Evolutionary conservation across 2,797 vertebrate genomes (phyloP).

Genomic region (Chaenodraco wilsoni): DNA sequence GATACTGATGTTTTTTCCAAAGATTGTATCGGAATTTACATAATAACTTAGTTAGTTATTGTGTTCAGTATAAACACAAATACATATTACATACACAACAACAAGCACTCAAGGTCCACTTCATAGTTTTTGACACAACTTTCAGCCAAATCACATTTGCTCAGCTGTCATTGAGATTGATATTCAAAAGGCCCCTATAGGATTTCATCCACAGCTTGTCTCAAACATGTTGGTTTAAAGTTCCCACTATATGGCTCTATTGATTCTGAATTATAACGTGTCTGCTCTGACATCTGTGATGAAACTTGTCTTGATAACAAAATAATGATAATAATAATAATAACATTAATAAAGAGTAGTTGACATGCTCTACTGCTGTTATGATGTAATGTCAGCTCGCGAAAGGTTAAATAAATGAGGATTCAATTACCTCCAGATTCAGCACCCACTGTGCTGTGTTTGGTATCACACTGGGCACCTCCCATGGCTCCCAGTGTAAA

Average conservation of each 20-base stretch:
- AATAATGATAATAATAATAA: too few relatives aligned
- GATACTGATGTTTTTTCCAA: neutral
- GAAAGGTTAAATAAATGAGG: conserved; percentile 55
- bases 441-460: conserved; percentile 63
- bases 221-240: too few relatives aligned
- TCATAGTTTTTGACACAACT: too few relatives aligned
- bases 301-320: too few relatives aligned
- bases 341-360: too few relatives aligned
- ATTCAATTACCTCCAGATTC: conserved; percentile 49
- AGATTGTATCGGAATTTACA: neutral
- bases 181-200: too few relatives aligned
- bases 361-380: conserved; percentile 6
- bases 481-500: conserved; percentile 67
- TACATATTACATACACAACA: neutral
- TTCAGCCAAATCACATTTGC: too few relatives aligned
- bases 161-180: too few relatives aligned
- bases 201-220: too few relatives aligned
- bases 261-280: too few relatives aligned
- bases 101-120: too few relatives aligned
- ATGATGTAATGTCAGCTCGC: conserved; percentile 35
- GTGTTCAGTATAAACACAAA: neutral
- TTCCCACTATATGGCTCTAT: too few relatives aligned
- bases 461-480: conserved; percentile 60
- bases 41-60: neutral
- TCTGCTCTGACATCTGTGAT: neutral